phyloP scores from a whole-genome alignment of 2,113 vertebrate species.

The Silurus meridionalis region DNA sequence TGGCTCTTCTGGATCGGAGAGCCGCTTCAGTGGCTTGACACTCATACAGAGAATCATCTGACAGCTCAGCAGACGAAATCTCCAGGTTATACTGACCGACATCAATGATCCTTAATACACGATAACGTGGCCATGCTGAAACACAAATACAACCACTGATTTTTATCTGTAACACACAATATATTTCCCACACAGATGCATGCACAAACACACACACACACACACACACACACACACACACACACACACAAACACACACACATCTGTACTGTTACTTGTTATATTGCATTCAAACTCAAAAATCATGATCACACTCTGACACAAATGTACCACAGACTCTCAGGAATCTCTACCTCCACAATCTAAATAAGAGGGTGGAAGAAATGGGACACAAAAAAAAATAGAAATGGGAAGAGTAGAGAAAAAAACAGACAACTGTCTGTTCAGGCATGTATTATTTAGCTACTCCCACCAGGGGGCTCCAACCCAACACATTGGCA shows the following conservation, averaged over 20 bases:
- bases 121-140: conserved; percentile 91
- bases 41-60: conserved; percentile 91
- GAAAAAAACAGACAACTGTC: not conserved
- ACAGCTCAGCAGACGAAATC: conserved; percentile 83
- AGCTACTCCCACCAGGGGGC: conserved; percentile 44
- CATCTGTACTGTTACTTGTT: not conserved
- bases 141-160: not conserved
- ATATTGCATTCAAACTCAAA: not conserved
- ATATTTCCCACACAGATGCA: not conserved
- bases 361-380: not conserved
- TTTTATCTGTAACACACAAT: not conserved
- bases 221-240: no score
- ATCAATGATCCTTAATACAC: conserved; percentile 81
- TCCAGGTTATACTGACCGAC: conserved; percentile 93
- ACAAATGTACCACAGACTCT: not conserved
- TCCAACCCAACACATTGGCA: conserved; percentile 45
- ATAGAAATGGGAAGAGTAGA: not conserved
- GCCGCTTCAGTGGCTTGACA: conserved; percentile 95
- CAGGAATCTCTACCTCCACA: not conserved
- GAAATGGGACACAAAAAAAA: not conserved
- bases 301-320: not conserved
- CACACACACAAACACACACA: not conserved
- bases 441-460: conserved; percentile 18
- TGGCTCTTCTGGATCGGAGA: conserved; percentile 86
- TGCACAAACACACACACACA: no score